Base-by-base conservation (phyloP, 92 coral and sea anemone genomes). In the Heteractis magnifica region DNA sequence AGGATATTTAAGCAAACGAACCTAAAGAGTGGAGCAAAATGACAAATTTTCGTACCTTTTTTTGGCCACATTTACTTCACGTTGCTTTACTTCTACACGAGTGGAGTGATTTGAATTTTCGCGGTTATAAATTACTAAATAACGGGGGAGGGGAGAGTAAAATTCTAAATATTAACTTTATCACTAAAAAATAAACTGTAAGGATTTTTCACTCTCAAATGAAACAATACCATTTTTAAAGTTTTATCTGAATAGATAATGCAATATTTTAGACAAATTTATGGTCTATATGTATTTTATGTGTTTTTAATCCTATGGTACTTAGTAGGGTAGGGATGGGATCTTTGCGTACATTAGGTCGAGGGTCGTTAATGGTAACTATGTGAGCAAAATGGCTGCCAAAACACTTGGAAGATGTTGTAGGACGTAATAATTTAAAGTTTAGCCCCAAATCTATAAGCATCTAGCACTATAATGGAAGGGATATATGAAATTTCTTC, bases 401-500 rank as follows among this genome's bases (percentile, higher is more conserved):
- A 60, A 65, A 78, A 78, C 72, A 56, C 23, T 48, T 68, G 15
- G 59, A 80, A 80, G 18, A 62, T 6, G 71, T 51, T 11, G 4
- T 26, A 49, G 48, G 58, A 5, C 77, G 6, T 18, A 78, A 77
- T 56, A 34, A 84, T 64, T 20, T 14, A 51, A 64, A 23, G 16
- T 51, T 10, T 82, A 16, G 14, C 16, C 16, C 76, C 10, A 51
- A 55, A 84, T 52, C 51, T 62, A 53, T 70, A 34, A 49, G 16
- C 0, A 68, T 26, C 73, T 68, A 23, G 60, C 14, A 0, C 23
- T 50, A 21, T 1, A 19, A 96, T 96, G 99, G 98, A 96, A 68
- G 99, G 97, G 56, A 96, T 96, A 76, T 96, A 94, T 55, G 97
- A 96, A 81, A 89, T 94, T 1, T 96, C 99, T 0, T 92, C 97